A percentile compares a stretch with the other conserved stretches of the same genome.
Evolutionary conservation across 2,797 vertebrate genomes (phyloP).

Genomic region (Sebastes minor): DNA sequence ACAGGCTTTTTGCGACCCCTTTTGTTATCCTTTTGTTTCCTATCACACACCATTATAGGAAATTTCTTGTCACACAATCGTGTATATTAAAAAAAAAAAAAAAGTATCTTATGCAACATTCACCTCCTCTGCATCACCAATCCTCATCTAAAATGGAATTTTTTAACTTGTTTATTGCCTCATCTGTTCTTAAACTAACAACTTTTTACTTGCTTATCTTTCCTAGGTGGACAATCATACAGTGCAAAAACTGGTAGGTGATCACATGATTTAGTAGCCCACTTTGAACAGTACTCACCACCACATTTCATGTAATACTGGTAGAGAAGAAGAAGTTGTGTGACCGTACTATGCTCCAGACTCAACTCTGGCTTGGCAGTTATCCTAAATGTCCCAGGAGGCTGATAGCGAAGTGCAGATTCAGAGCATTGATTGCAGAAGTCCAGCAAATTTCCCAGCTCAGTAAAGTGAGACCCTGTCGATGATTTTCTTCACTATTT

Average conservation of each 20-base stretch:
- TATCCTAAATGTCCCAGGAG: slow-evolving; percentile 55
- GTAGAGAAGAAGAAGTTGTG: neutral
- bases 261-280: neutral
- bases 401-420: slow-evolving; percentile 61
- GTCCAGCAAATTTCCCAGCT: slow-evolving; percentile 75
- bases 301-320: neutral
- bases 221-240: neutral
- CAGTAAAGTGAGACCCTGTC: slow-evolving; percentile 72
- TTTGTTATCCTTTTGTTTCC: neutral
- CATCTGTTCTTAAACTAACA: neutral
- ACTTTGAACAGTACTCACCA: neutral
- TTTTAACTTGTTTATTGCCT: neutral
- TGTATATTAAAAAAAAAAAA: neutral
- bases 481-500: slow-evolving; percentile 68
- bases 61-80: neutral
- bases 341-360: slow-evolving; percentile 11
- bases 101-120: neutral
- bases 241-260: neutral
- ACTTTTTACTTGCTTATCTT: neutral
- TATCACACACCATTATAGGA: neutral
- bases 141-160: neutral
- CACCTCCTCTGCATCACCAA: neutral
- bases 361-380: slow-evolving; percentile 20
- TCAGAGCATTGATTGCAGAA: slow-evolving; percentile 68
- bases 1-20: neutral